phyloP scores from a whole-genome alignment of 2,797 vertebrate genomes.

The Trichosurus vulpecula region DNA sequence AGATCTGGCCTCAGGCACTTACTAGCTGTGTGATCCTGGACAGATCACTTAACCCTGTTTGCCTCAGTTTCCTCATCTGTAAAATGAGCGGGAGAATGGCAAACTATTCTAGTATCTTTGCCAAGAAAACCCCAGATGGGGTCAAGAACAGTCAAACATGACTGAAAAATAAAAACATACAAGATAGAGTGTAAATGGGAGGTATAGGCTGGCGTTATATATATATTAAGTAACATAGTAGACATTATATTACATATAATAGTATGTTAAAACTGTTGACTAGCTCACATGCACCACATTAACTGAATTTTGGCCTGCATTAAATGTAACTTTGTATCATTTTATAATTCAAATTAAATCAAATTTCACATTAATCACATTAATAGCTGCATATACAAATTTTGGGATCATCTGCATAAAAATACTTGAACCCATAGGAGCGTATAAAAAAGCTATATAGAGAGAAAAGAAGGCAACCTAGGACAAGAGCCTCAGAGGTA shows the following conservation, averaged over 20 bases:
- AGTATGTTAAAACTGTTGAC: neutral
- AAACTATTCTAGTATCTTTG: neutral
- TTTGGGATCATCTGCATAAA: neutral
- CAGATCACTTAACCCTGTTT: neutral
- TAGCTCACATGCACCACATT: neutral
- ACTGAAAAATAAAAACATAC: neutral
- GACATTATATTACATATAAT: neutral
- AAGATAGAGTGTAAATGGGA: neutral
- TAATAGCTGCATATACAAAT: neutral
- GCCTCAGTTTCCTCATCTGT: neutral
- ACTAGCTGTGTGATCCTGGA: neutral
- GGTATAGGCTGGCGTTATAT: neutral
- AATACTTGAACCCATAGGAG: neutral
- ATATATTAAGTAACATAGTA: no score
- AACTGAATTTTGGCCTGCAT: neutral
- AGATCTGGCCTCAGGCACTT: neutral
- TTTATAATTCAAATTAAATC: neutral
- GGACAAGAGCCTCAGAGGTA: neutral
- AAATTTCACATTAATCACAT: neutral
- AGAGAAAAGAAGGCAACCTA: neutral
- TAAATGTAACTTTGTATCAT: neutral
- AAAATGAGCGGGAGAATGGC: neutral
- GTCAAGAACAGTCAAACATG: neutral
- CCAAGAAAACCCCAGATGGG: neutral
- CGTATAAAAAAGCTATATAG: neutral